Evolutionary conservation across 1,140 invertebrate species (phyloP), one percentile per base, ranked within the genome.

Genomic region (Diachasmimorpha longicaudata): DNA sequence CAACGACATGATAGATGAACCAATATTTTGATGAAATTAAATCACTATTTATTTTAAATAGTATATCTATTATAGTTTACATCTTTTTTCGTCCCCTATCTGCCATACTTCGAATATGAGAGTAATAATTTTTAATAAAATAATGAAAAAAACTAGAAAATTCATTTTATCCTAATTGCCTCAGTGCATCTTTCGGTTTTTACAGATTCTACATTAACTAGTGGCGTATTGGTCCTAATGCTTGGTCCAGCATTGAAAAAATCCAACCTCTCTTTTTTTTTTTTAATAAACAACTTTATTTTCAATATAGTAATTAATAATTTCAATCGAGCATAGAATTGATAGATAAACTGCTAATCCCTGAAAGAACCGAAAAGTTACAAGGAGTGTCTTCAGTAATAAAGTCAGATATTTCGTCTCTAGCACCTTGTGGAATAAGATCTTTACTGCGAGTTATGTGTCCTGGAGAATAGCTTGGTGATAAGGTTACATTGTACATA

Each of bases 321-420:
- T 52, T 48, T 74, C 37, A 70, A 58, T 76, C 70, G 8, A 55
- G 36, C 46, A 23, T 58, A 25, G 69, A 58, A 63, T 76, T 76
- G 6, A 71, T 39, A 4, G 76, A 73, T 21, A 77, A 44, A 77
- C 67, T 77, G 16, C 71, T 77, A 10, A 68, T 74, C 9, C 14
- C 74, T 0, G 74, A 75, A 55, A 69, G 37, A 69, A 69, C 44
- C 4, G 74, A 75, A 63, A 74, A 78, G 75, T 74, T 75, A 36
- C 77, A 78, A 13, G 72, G 58, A 39, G 72, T 71, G 42, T 71
- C 72, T 71, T 70, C 68, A 46, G 74, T 75, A 19, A 37, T 68
- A 63, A 70, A 75, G 23, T 70, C 63, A 9, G 52, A 37, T 23
- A 55, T 76, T 46, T 76, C 46, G 36, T 76, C 74, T 21, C 19